Percentiles rank a stretch among this genome's conserved stretches.
phyloP scores from a whole-genome alignment of 2,888 invertebrate genomes.

The Odontocerum albicorne region DNA sequence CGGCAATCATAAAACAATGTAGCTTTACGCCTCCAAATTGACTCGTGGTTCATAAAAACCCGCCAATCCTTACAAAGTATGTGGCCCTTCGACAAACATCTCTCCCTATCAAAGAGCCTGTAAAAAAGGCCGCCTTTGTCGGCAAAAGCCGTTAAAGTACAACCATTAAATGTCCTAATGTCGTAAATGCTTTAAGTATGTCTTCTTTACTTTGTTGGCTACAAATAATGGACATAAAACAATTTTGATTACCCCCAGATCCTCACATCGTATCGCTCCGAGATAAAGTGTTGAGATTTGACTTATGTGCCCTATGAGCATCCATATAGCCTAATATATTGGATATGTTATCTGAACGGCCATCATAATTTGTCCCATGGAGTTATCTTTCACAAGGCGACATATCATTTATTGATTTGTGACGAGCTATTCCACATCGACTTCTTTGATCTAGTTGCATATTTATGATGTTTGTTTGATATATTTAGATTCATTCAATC shows the following conservation, averaged over 20 bases:
- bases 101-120: conserved; percentile 5
- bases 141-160: conserved; percentile 5
- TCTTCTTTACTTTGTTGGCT: conserved; percentile 11
- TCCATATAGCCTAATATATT: too few species aligned
- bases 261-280: neutral
- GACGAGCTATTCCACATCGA: too few species aligned
- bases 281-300: neutral
- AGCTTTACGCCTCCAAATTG: neutral
- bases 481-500: too few species aligned
- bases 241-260: neutral
- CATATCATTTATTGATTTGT: too few species aligned
- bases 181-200: conserved; percentile 8
- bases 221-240: conserved; percentile 8
- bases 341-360: too few species aligned
- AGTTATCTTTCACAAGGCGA: too few species aligned
- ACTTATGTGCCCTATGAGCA: neutral
- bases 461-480: too few species aligned
- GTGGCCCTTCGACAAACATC: neutral
- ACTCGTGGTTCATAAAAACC: neutral
- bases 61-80: neutral
- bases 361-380: too few species aligned
- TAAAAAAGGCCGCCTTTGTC: conserved; percentile 10
- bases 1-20: neutral
- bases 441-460: too few species aligned
- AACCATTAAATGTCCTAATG: conserved; percentile 6